Conservation (phyloP, 1,140 invertebrate species). For the Pseudomyrmex pallidus region DNA sequence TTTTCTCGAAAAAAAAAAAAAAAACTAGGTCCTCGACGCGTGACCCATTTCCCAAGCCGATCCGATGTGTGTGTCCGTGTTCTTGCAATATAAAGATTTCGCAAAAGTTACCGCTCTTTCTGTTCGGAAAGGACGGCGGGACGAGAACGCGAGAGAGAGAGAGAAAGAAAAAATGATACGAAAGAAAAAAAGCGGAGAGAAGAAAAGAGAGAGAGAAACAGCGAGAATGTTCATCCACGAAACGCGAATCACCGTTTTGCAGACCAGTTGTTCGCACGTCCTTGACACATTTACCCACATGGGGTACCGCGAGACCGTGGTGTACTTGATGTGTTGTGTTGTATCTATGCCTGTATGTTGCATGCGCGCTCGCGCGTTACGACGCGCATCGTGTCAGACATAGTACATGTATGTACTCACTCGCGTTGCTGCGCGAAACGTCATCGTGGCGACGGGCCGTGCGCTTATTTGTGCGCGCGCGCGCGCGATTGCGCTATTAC, state of each 20-base stretch:
- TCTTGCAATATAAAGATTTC: slow-evolving; percentile 46
- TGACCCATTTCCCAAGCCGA: slow-evolving; percentile 34
- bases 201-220: slow-evolving; percentile 6
- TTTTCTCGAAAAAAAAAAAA: background rate
- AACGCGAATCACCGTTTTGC: slow-evolving; percentile 79
- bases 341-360: slow-evolving; percentile 52
- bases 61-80: too few relatives aligned
- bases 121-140: background rate
- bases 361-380: slow-evolving; percentile 10
- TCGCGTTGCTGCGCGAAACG: slow-evolving; percentile 7
- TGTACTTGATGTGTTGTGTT: slow-evolving; percentile 36
- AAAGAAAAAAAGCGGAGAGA: background rate
- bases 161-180: background rate
- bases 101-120: slow-evolving; percentile 29
- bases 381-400: background rate
- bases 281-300: slow-evolving; percentile 84
- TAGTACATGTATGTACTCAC: background rate
- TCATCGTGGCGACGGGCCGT: too few relatives aligned
- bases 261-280: slow-evolving; percentile 83
- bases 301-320: slow-evolving; percentile 71
- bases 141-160: background rate
- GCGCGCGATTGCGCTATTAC: slow-evolving; percentile 3
- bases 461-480: background rate
- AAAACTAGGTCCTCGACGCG: slow-evolving; percentile 17
- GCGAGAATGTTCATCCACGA: slow-evolving; percentile 70